Percentiles rank a stretch among this genome's conserved stretches.
These are phyloP conservation scores for Simalia tracyae DNA, from an alignment of 2,797 vertebrate genomes.

Conservation along the genomic window DNA sequence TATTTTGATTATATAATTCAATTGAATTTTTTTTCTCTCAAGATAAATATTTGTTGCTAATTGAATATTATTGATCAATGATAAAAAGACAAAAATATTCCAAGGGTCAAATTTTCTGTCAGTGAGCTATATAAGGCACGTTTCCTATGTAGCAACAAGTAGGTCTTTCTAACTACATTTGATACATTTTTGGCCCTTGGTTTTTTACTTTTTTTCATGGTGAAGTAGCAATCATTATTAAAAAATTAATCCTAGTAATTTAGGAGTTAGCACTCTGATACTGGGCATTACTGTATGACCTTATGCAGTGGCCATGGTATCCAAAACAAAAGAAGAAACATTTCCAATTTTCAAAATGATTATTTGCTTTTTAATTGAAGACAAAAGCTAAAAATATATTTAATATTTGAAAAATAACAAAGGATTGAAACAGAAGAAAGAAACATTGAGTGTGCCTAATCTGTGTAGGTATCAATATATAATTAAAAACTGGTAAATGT, in stretches of 20 bases:
- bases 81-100: constrained; percentile 23
- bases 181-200: neutral
- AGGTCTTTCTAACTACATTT: constrained; percentile 33
- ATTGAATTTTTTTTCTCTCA: constrained; percentile 20
- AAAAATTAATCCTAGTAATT: neutral
- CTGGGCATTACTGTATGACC: neutral
- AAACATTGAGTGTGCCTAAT: neutral
- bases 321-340: neutral
- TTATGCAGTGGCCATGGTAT: neutral
- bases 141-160: neutral
- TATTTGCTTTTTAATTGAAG: neutral
- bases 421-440: neutral
- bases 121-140: constrained; percentile 4
- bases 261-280: neutral
- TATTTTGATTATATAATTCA: constrained; percentile 6
- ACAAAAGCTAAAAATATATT: neutral
- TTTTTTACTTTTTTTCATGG: neutral
- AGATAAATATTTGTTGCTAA: constrained; percentile 26
- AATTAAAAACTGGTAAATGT: neutral
- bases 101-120: constrained; percentile 14
- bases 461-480: neutral
- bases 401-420: neutral
- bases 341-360: neutral
- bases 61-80: constrained; percentile 4
- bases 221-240: neutral